phyloP scores from a whole-genome alignment of 1,140 invertebrate genomes.

The Linepithema humile region DNA sequence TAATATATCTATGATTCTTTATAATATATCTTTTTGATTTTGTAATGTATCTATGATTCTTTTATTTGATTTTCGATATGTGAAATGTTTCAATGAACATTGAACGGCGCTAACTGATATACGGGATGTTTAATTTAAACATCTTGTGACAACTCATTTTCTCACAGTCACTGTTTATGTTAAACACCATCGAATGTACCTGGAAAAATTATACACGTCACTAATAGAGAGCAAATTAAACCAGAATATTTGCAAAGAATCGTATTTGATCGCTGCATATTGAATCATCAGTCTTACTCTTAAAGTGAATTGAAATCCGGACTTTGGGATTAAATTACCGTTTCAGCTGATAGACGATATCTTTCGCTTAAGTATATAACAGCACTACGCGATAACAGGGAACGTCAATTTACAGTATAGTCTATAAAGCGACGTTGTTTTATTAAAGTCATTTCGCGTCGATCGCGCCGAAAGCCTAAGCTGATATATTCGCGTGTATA shows the following conservation, averaged over 20 bases:
- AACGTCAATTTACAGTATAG: background rate
- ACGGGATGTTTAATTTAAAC: background rate
- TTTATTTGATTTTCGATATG: background rate
- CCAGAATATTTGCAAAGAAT: background rate
- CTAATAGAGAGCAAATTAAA: background rate
- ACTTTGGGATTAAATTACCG: background rate
- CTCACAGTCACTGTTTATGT: background rate
- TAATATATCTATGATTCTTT: too few relatives aligned
- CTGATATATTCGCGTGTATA: background rate
- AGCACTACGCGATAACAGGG: constrained; percentile 4
- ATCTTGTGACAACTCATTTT: background rate
- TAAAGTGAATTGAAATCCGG: background rate
- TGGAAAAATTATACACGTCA: background rate
- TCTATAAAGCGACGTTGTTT: constrained; percentile 7
- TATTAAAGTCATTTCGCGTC: constrained; percentile 8
- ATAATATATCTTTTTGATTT: too few relatives aligned
- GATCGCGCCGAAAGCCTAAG: constrained; percentile 20
- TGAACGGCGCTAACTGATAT: background rate
- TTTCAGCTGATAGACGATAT: constrained; percentile 18
- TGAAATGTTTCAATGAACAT: background rate
- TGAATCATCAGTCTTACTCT: background rate
- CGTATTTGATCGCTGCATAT: background rate
- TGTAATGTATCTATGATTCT: background rate
- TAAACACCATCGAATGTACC: background rate
- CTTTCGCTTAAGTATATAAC: background rate